A percentile compares a stretch with the other conserved stretches of the same genome.
Evolutionary conservation across 2,113 vertebrate species (phyloP).

Genomic region (Piaya cayana): DNA sequence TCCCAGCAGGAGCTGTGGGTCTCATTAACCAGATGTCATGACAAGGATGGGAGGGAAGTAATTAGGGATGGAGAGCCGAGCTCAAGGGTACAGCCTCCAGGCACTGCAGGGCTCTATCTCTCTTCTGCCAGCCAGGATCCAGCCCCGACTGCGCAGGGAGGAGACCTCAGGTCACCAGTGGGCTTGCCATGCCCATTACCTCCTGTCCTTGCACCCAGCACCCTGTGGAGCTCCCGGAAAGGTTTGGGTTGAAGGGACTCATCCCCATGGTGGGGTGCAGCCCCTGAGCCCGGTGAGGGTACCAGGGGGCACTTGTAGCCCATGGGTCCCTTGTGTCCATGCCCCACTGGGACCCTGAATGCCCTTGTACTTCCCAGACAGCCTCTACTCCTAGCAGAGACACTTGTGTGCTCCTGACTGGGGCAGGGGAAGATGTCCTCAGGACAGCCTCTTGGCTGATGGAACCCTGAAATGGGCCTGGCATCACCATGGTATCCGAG

Average conservation of each 20-base stretch:
- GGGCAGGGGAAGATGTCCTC: neutral
- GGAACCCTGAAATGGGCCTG: neutral
- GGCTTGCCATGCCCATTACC: neutral
- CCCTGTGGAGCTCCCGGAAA: neutral
- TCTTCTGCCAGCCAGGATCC: neutral
- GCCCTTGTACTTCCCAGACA: neutral
- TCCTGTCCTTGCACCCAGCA: neutral
- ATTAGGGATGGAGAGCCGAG: neutral
- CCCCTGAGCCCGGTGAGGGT: neutral
- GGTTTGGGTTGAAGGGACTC: neutral
- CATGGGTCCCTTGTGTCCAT: neutral
- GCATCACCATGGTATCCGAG: neutral
- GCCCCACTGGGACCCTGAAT: neutral
- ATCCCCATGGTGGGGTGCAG: accelerated
- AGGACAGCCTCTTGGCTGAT: neutral
- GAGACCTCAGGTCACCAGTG: neutral
- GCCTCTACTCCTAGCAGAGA: neutral
- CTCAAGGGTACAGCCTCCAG: neutral
- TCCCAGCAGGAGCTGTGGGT: neutral
- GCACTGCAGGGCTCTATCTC: neutral
- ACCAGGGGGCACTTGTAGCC: neutral
- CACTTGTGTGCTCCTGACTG: too few species aligned
- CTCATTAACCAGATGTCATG: neutral
- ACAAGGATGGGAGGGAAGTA: neutral
- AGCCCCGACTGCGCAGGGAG: accelerated